Conservation (phyloP, 2,797 vertebrate genomes). For the Amphiprion clarkii region DNA sequence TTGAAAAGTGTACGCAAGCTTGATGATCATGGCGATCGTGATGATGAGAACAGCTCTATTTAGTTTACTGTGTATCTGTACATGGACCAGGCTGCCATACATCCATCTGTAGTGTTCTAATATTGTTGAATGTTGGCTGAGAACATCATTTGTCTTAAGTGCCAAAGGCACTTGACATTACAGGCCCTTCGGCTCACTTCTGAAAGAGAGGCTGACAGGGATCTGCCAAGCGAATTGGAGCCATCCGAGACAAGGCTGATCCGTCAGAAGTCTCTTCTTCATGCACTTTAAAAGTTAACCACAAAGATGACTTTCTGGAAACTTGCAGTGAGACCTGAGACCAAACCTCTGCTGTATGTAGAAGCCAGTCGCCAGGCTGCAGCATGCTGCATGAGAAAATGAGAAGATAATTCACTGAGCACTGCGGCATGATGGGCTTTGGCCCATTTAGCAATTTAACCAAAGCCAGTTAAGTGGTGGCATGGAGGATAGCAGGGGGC, state of each 20-base stretch:
- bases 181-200: conserved; percentile 57
- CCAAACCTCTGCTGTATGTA: not conserved
- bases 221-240: conserved; percentile 55
- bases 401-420: conserved; percentile 56
- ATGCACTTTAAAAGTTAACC: conserved; percentile 62
- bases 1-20: conserved; percentile 48
- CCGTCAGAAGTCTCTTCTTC: conserved; percentile 48
- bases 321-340: conserved; percentile 34
- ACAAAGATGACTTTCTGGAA: conserved; percentile 54
- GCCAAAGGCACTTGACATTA: conserved; percentile 78
- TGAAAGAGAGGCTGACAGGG: conserved; percentile 60
- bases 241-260: conserved; percentile 54
- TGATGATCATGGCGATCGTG: conserved; percentile 57
- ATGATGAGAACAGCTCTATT: conserved; percentile 67
- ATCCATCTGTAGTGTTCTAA: conserved; percentile 56
- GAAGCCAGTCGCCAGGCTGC: conserved; percentile 16
- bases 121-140: conserved; percentile 57
- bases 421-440: conserved; percentile 48
- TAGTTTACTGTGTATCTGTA: conserved; percentile 53
- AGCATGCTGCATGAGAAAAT: conserved; percentile 33
- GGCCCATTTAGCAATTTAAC: conserved; percentile 63
- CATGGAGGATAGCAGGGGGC: conserved; percentile 31
- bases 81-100: conserved; percentile 28
- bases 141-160: conserved; percentile 73
- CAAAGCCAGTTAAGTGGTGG: conserved; percentile 35